These are phyloP conservation scores for Myotis yumanensis DNA, from an alignment of 2,113 vertebrate species.

Conservation along the genomic window DNA sequence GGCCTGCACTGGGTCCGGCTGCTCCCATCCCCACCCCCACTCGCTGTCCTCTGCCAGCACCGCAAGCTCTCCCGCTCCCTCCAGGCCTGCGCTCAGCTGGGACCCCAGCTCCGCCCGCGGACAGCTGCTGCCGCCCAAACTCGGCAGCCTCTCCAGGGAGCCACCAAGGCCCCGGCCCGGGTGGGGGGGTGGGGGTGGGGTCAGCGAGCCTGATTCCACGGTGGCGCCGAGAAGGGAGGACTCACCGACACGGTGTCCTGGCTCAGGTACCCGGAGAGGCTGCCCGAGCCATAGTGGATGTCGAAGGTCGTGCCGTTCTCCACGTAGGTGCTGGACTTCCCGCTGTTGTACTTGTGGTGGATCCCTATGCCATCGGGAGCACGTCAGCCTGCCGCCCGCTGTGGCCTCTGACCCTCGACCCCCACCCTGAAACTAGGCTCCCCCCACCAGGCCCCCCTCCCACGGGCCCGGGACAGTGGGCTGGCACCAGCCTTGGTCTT, in stretches of 20 bases:
- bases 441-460: fast-evolving
- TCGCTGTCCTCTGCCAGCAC: fast-evolving
- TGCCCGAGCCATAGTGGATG: constrained; percentile 95
- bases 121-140: fast-evolving
- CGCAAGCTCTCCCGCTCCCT: neutral
- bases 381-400: fast-evolving
- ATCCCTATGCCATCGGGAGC: constrained; percentile 82
- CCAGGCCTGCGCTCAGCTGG: neutral
- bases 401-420: fast-evolving
- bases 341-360: constrained; percentile 92
- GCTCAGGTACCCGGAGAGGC: constrained; percentile 95
- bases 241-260: constrained; percentile 88
- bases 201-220: neutral
- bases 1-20: neutral
- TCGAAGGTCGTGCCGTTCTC: constrained; percentile 93
- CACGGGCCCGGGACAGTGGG: neutral
- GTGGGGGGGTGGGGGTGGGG: neutral
- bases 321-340: constrained; percentile 91
- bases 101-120: neutral
- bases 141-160: neutral
- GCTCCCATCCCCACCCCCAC: neutral
- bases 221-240: fast-evolving
- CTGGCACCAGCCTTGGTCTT: neutral
- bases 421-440: neutral
- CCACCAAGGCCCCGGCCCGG: neutral